Evolutionary conservation across 2,888 invertebrate genomes (phyloP).

Genomic region (Ophion ventricosus): DNA sequence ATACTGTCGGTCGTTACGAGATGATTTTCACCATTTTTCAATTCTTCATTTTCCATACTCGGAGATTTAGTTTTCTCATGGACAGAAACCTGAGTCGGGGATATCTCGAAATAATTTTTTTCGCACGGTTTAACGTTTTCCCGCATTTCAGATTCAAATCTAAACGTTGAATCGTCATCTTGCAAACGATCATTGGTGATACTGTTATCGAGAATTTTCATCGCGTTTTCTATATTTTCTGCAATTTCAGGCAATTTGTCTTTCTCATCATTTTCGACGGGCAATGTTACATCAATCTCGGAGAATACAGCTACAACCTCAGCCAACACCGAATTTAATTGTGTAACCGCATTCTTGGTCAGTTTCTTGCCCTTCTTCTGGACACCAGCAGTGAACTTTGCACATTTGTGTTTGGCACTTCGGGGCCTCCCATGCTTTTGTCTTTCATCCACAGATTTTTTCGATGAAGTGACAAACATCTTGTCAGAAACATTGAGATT

Average conservation of each 20-base stretch:
- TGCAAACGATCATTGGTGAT: background rate
- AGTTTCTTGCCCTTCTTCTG: background rate
- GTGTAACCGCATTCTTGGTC: background rate
- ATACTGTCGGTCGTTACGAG: too few species aligned
- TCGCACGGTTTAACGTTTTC: background rate
- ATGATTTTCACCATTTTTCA: too few species aligned
- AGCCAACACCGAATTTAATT: background rate
- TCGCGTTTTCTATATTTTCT: background rate
- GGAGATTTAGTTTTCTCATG: too few species aligned
- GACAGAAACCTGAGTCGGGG: too few species aligned
- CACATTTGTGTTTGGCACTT: background rate
- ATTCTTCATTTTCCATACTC: too few species aligned
- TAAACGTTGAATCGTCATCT: background rate
- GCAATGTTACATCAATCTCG: background rate
- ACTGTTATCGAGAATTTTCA: background rate
- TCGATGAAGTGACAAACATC: background rate
- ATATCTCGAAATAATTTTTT: too few species aligned
- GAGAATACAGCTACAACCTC: slow-evolving; percentile 9
- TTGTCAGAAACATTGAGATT: background rate
- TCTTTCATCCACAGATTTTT: background rate
- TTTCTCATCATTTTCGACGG: background rate
- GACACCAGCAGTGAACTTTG: background rate
- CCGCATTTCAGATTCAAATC: background rate
- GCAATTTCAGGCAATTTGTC: background rate
- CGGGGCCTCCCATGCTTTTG: background rate